These are phyloP conservation scores for Indicator indicator DNA, from an alignment of 2,113 vertebrate species.

Conservation along the genomic window DNA sequence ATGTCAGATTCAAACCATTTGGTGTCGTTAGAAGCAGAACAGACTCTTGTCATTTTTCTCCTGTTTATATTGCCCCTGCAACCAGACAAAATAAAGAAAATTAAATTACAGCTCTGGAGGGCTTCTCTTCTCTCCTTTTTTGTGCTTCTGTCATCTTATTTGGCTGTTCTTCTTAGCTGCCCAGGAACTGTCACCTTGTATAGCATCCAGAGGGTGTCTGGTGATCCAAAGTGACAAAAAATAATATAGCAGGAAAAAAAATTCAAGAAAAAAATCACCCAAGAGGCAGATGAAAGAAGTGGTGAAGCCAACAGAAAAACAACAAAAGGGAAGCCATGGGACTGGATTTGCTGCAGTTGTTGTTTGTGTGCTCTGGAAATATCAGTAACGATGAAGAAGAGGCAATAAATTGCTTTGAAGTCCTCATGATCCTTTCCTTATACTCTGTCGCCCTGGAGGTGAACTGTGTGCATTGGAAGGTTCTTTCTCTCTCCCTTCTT, in stretches of 20 bases:
- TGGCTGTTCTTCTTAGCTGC: conserved; percentile 13
- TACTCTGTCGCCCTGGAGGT: conserved; percentile 37
- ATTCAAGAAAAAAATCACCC: background rate
- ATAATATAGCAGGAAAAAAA: background rate
- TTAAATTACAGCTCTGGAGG: conserved; percentile 31
- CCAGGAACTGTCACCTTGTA: background rate
- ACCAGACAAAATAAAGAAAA: conserved; percentile 13
- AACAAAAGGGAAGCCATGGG: background rate
- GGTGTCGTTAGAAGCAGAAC: background rate
- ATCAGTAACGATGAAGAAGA: conserved; percentile 9
- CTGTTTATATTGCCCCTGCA: conserved; percentile 11
- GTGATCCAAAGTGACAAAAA: conserved; percentile 33
- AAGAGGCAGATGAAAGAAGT: conserved; percentile 2
- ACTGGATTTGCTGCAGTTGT: background rate
- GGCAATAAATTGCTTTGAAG: conserved; percentile 57
- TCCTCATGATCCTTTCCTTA: conserved; percentile 14
- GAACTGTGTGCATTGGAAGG: background rate
- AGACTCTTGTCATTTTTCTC: conserved; percentile 1
- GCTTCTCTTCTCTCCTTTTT: background rate
- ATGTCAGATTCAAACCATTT: background rate
- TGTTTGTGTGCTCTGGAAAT: conserved; percentile 23
- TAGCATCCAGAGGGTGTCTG: background rate
- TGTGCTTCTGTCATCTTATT: conserved; percentile 1
- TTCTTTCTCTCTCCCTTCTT: conserved; percentile 10
- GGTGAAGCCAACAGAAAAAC: background rate